Percentiles rank a stretch among this genome's conserved stretches.
These are phyloP conservation scores for Megalops atlanticus DNA, from an alignment of 2,113 vertebrate genomes.

Conservation along the genomic window DNA sequence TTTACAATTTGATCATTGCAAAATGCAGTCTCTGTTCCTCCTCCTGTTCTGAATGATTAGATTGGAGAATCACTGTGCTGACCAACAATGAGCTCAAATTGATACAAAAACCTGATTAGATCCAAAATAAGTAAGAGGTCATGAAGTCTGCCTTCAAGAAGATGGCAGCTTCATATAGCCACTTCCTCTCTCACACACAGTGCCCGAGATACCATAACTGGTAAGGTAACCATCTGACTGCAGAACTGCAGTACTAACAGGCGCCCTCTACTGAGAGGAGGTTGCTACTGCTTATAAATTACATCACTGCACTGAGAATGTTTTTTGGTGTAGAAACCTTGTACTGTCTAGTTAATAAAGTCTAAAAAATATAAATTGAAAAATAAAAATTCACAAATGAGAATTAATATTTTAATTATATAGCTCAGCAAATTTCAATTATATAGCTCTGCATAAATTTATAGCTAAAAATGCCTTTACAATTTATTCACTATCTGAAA, in stretches of 20 bases:
- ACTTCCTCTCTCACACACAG: too few relatives aligned
- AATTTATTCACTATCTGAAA: too few relatives aligned
- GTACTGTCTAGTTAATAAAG: neutral
- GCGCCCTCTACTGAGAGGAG: neutral
- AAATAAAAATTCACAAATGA: neutral
- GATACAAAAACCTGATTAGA: neutral
- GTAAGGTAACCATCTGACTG: neutral
- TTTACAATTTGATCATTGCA: neutral
- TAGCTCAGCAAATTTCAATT: too few relatives aligned
- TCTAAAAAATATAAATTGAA: neutral
- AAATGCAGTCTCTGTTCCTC: neutral
- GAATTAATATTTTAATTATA: neutral
- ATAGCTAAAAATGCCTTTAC: too few relatives aligned
- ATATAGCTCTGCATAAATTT: too few relatives aligned
- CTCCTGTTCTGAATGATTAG: neutral
- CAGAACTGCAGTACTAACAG: neutral
- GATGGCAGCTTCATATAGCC: neutral
- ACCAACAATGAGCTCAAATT: neutral
- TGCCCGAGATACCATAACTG: too few relatives aligned
- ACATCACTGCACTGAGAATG: neutral
- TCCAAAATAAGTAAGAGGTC: neutral
- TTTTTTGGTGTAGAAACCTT: neutral
- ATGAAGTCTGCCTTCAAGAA: neutral
- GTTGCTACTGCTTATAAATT: neutral
- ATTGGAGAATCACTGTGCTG: neutral